These are phyloP conservation scores for Champsocephalus gunnari DNA, from an alignment of 2,797 vertebrate genomes.

Conservation along the genomic window DNA sequence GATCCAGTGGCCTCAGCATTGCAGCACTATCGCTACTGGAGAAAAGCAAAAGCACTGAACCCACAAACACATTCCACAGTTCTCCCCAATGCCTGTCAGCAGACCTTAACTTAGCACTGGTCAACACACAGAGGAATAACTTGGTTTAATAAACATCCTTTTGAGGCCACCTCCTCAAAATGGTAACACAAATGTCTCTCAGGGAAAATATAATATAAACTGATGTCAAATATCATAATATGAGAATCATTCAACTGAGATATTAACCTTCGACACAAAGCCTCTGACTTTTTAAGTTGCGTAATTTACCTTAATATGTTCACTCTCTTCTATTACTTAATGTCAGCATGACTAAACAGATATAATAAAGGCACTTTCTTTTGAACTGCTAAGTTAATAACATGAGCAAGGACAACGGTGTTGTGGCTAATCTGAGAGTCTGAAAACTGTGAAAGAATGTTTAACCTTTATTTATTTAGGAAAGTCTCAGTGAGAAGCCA, in stretches of 20 bases:
- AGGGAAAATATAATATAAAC: slow-evolving; percentile 13
- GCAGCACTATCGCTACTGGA: slow-evolving; percentile 31
- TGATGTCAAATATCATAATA: background rate
- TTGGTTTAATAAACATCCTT: slow-evolving; percentile 45
- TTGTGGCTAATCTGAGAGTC: background rate
- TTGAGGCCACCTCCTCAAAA: slow-evolving; percentile 26
- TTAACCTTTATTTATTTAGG: background rate
- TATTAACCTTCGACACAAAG: slow-evolving; percentile 6
- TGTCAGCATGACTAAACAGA: background rate
- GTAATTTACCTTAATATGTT: background rate
- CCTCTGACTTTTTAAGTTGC: slow-evolving; percentile 3
- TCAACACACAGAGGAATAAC: slow-evolving; percentile 60
- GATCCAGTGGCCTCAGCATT: slow-evolving; percentile 43
- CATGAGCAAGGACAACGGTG: background rate
- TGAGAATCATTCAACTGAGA: slow-evolving; percentile 12
- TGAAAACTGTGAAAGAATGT: background rate
- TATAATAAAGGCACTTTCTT: background rate
- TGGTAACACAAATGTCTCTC: background rate
- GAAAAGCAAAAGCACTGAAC: slow-evolving; percentile 50
- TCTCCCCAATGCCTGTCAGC: slow-evolving; percentile 45
- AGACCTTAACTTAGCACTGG: slow-evolving; percentile 67
- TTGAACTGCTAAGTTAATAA: background rate
- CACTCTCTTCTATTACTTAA: background rate
- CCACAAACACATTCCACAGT: slow-evolving; percentile 56
- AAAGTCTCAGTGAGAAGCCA: background rate